A percentile compares a stretch with the other conserved stretches of the same genome.
Evolutionary conservation across 1,140 invertebrate genomes (phyloP).

Genomic region (Piezodorus guildinii): DNA sequence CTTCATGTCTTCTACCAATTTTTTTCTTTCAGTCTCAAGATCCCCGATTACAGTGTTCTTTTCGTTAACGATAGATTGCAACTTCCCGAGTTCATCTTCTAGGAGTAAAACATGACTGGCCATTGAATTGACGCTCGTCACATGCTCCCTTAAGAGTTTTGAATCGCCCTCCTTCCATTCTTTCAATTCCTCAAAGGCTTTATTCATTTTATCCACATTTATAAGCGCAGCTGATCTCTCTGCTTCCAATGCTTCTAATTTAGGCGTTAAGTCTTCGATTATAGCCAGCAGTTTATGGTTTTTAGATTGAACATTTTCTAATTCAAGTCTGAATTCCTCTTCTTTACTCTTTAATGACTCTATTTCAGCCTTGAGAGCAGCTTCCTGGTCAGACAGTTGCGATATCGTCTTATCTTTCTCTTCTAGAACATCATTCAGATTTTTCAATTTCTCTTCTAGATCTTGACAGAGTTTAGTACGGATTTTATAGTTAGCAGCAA

Average conservation of each 20-base stretch:
- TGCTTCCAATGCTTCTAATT: constrained; percentile 1
- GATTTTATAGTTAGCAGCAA: constrained; percentile 60
- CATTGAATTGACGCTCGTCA: constrained; percentile 6
- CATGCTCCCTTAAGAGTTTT: constrained; percentile 27
- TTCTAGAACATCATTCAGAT: constrained; percentile 15
- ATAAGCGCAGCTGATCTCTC: not conserved
- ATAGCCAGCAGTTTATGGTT: not conserved
- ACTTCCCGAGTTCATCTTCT: constrained; percentile 31
- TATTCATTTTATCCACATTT: not conserved
- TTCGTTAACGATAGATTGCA: constrained; percentile 3
- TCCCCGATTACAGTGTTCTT: constrained; percentile 13
- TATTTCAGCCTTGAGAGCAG: constrained; percentile 28
- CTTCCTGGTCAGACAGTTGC: not conserved
- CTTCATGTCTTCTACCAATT: constrained; percentile 16
- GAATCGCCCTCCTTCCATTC: constrained; percentile 32
- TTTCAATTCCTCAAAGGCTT: constrained; percentile 30
- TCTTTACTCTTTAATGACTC: constrained; percentile 33
- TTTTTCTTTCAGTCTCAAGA: constrained; percentile 23
- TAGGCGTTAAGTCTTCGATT: not conserved
- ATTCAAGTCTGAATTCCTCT: constrained; percentile 24
- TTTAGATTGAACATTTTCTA: constrained; percentile 11
- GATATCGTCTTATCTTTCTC: not conserved
- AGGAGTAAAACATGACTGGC: constrained; percentile 23
- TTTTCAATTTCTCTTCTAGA: constrained; percentile 39
- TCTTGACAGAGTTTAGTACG: constrained; percentile 49